These are phyloP conservation scores for Helobdella robusta DNA, from an alignment of 2,888 invertebrate genomes.

Conservation along the genomic window DNA sequence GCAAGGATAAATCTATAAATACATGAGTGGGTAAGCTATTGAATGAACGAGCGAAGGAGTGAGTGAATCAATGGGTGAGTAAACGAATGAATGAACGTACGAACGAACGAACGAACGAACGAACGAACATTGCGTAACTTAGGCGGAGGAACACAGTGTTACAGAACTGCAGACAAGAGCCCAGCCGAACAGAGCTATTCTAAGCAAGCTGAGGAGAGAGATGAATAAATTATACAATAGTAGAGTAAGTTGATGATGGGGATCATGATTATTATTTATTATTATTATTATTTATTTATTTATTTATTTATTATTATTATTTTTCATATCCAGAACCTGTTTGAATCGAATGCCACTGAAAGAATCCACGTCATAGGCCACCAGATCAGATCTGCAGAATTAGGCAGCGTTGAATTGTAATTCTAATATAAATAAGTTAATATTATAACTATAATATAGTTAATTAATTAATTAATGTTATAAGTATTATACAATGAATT, in stretches of 20 bases:
- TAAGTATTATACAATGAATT: too few relatives aligned
- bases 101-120: too few relatives aligned
- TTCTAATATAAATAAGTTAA: too few relatives aligned
- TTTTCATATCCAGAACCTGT: slow-evolving; percentile 3
- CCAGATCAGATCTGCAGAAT: slow-evolving; percentile 19
- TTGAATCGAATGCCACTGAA: slow-evolving; percentile 1
- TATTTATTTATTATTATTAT: background rate
- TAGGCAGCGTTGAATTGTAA: slow-evolving; percentile 18
- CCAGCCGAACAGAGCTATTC: slow-evolving; percentile 32
- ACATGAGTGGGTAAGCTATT: too few relatives aligned
- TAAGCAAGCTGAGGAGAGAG: slow-evolving; percentile 32
- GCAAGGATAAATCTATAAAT: too few relatives aligned
- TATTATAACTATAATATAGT: too few relatives aligned
- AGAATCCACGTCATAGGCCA: slow-evolving; percentile 21
- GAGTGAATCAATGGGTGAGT: too few relatives aligned
- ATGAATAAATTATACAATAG: slow-evolving; percentile 33
- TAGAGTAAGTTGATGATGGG: slow-evolving; percentile 27
- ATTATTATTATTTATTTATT: background rate
- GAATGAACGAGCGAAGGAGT: too few relatives aligned
- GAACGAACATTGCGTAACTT: too few relatives aligned
- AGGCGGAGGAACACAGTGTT: slow-evolving; percentile 28
- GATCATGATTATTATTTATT: background rate
- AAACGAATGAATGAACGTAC: too few relatives aligned
- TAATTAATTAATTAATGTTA: too few relatives aligned
- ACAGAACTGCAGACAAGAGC: slow-evolving; percentile 28